phyloP scores from a whole-genome alignment of 2,113 vertebrate species.

The Alectura lathami region DNA sequence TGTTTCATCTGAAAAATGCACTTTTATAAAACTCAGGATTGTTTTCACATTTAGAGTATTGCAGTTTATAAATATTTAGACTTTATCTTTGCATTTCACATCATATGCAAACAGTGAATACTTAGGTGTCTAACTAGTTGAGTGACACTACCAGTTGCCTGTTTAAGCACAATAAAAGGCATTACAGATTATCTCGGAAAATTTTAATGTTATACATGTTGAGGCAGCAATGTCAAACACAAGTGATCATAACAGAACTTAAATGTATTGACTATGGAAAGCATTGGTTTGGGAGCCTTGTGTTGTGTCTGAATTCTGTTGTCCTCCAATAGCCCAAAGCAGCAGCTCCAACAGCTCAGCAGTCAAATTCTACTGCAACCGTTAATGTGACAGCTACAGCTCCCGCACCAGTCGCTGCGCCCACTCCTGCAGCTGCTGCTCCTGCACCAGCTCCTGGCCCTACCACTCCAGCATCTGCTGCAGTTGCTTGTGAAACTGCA shows the following conservation, averaged over 20 bases:
- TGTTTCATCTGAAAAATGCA: not conserved
- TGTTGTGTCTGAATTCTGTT: not conserved
- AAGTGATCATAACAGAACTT: not conserved
- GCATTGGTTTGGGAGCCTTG: not conserved
- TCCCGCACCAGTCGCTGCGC: slow-evolving; percentile 42
- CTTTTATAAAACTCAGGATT: not conserved
- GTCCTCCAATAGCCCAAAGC: slow-evolving; percentile 83
- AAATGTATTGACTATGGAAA: not conserved
- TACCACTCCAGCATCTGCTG: slow-evolving; percentile 66
- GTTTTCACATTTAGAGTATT: not conserved
- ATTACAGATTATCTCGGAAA: not conserved
- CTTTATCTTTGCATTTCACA: not conserved
- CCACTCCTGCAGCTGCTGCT: slow-evolving; percentile 59
- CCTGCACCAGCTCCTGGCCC: slow-evolving; percentile 68
- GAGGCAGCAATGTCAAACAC: not conserved
- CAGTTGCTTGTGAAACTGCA: slow-evolving; percentile 67
- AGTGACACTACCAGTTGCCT: not conserved
- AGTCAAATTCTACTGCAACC: slow-evolving; percentile 49
- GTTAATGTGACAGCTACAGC: slow-evolving; percentile 55
- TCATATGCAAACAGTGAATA: not conserved
- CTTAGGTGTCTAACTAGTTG: not conserved
- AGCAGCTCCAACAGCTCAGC: slow-evolving; percentile 67
- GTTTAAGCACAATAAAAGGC: not conserved
- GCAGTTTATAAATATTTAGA: not conserved
- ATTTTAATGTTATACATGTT: not conserved